Conservation (phyloP, 1,140 invertebrate species). For the Drosophila aff. region DNA sequence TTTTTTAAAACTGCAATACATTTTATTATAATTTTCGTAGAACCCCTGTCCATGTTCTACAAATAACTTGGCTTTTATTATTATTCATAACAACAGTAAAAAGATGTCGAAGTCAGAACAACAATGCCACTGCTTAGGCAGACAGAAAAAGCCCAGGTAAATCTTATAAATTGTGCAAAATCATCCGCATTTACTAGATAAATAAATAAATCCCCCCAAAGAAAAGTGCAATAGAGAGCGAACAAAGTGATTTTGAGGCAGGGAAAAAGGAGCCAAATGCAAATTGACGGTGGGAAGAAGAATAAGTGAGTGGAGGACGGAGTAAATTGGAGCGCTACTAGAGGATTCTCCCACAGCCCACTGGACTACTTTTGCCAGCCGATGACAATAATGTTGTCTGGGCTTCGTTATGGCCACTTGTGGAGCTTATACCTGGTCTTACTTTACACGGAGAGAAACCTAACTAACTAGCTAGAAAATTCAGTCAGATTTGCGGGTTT, state of each 20-base stretch:
- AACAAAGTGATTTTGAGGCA: constrained; percentile 21
- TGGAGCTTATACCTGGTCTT: constrained; percentile 3
- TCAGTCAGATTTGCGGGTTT: fast-evolving
- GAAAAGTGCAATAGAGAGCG: constrained; percentile 26
- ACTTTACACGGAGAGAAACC: background rate
- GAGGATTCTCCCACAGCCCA: constrained; percentile 77
- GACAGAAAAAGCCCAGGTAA: background rate
- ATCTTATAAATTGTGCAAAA: constrained; percentile 39
- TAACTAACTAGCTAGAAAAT: background rate
- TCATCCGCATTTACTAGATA: constrained; percentile 46
- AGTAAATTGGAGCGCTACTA: constrained; percentile 61
- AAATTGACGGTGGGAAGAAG: constrained; percentile 63
- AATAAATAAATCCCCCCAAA: constrained; percentile 23
- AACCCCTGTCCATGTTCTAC: background rate
- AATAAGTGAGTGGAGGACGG: constrained; percentile 17
- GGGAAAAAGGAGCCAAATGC: constrained; percentile 31
- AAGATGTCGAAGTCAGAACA: background rate
- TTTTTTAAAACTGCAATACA: background rate
- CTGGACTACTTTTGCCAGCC: constrained; percentile 65
- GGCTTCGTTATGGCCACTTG: constrained; percentile 65
- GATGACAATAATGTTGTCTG: constrained; percentile 79
- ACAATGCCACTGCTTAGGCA: constrained; percentile 6
- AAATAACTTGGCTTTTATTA: constrained; percentile 7
- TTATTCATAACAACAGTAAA: constrained; percentile 18
- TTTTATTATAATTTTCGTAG: background rate